Conservation (phyloP, 2,888 invertebrate species). For the Lobophora halterata region DNA sequence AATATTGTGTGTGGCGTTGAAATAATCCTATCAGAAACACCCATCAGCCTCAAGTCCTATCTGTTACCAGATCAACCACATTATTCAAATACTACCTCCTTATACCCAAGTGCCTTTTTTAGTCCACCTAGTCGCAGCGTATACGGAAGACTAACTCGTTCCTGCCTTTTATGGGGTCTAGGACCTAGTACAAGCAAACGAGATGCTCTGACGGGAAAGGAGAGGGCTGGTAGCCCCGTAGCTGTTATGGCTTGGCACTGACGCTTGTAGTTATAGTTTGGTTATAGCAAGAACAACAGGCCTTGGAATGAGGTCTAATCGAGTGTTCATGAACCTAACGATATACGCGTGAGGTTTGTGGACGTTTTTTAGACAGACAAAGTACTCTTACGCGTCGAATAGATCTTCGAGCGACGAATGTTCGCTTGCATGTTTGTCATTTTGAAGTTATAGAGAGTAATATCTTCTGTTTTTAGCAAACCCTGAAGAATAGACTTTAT, state of each 20-base stretch:
- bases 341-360: too few species aligned
- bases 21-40: constrained; percentile 13
- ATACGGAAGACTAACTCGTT: constrained; percentile 32
- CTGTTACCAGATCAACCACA: constrained; percentile 22
- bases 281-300: constrained; percentile 7
- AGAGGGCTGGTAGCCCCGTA: constrained; percentile 15
- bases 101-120: constrained; percentile 22
- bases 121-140: constrained; percentile 18
- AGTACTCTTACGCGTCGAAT: too few species aligned
- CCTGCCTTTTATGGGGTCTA: constrained; percentile 27
- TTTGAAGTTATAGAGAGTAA: too few species aligned
- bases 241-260: constrained; percentile 8
- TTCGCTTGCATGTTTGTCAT: too few species aligned
- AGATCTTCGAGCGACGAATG: too few species aligned
- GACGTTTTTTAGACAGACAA: too few species aligned
- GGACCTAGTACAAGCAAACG: constrained; percentile 25
- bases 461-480: too few species aligned
- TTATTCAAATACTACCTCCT: constrained; percentile 26
- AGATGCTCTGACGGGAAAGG: constrained; percentile 25
- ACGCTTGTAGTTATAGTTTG: constrained; percentile 1
- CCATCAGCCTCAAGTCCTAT: constrained; percentile 14
- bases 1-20: constrained; percentile 3
- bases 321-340: too few species aligned
- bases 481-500: too few species aligned
- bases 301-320: constrained; percentile 5